A percentile compares a stretch with the other conserved stretches of the same genome.
Conservation (phyloP, 2,113 vertebrate species). For the Phocoena sinus region DNA sequence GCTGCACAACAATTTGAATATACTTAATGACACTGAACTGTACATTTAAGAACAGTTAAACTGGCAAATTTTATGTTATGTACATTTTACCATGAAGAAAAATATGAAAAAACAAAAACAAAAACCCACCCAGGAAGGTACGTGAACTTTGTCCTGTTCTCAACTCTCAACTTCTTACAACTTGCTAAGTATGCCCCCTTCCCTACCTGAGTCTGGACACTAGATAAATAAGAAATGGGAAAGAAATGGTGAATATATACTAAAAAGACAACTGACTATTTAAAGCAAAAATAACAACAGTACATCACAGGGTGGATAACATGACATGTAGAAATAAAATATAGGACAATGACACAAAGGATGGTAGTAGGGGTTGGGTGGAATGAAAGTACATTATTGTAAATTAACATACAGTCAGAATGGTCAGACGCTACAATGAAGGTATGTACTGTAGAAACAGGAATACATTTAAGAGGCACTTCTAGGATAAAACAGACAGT, state of each 20-base stretch:
- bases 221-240: background rate
- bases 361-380: background rate
- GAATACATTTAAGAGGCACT: background rate
- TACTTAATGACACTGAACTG: background rate
- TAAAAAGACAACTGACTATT: background rate
- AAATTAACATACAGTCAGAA: background rate
- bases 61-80: background rate
- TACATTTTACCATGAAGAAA: slow-evolving; percentile 7
- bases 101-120: background rate
- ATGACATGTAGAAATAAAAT: background rate
- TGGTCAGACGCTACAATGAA: background rate
- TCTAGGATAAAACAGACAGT: background rate
- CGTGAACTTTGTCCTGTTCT: background rate
- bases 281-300: background rate
- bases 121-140: background rate
- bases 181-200: background rate
- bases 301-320: background rate
- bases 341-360: background rate
- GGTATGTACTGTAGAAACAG: background rate
- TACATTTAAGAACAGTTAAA: background rate
- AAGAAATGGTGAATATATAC: background rate
- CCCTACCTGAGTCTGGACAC: background rate
- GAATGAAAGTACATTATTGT: background rate
- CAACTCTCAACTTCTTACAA: background rate
- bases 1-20: background rate